A percentile compares a stretch with the other conserved stretches of the same genome.
These are phyloP conservation scores for Epistrophe eligans DNA, from an alignment of 2,888 invertebrate species.

Conservation along the genomic window DNA sequence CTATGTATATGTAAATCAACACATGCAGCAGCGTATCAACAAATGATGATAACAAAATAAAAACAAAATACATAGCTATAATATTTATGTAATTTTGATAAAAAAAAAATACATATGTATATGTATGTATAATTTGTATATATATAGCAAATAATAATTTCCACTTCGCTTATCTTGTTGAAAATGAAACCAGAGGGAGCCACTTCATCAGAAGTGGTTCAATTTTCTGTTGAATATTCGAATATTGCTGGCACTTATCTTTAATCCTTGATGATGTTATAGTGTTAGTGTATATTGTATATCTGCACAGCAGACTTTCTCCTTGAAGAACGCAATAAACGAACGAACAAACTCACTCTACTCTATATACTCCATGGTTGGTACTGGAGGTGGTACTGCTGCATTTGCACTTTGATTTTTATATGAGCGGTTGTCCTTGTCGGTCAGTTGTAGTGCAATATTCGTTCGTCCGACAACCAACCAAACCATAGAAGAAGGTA, in stretches of 20 bases:
- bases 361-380: too few species aligned
- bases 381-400: too few species aligned
- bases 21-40: too few species aligned
- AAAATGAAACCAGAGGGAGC: slow-evolving; percentile 29
- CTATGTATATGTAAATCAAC: too few species aligned
- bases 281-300: too few species aligned
- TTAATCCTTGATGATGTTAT: slow-evolving; percentile 57
- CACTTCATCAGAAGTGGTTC: slow-evolving; percentile 52
- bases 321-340: slow-evolving; percentile 66
- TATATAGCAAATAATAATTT: slow-evolving; percentile 63
- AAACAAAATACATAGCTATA: too few species aligned
- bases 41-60: too few species aligned
- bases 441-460: neutral
- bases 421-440: slow-evolving; percentile 6
- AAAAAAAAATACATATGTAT: too few species aligned
- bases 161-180: slow-evolving; percentile 65
- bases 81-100: too few species aligned
- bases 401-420: slow-evolving; percentile 52
- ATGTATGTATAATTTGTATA: too few species aligned
- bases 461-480: neutral
- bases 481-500: neutral
- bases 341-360: slow-evolving; percentile 17
- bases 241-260: slow-evolving; percentile 72
- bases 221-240: slow-evolving; percentile 67
- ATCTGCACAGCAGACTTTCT: slow-evolving; percentile 32